These are phyloP conservation scores for Apodemus agrarius DNA, from an alignment of 2,797 vertebrate species.

Conservation along the genomic window DNA sequence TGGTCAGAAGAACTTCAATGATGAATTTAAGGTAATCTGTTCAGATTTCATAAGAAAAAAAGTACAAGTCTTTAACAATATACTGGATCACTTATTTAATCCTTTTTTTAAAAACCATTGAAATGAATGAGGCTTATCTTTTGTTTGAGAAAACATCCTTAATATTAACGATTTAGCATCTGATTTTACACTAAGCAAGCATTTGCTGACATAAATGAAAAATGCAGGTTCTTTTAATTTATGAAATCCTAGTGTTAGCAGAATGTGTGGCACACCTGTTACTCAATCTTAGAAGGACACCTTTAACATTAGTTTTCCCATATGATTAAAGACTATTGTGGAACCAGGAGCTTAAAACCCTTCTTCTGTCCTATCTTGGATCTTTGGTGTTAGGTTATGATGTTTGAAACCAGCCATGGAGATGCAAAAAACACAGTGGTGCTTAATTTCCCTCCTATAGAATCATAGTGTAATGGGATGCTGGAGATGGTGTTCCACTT, in stretches of 20 bases:
- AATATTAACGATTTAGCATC: slow-evolving; percentile 67
- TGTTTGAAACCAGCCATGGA: background rate
- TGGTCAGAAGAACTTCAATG: slow-evolving; percentile 5
- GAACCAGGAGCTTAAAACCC: slow-evolving; percentile 25
- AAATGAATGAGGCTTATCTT: slow-evolving; percentile 57
- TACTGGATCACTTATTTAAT: slow-evolving; percentile 11
- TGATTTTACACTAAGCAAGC: slow-evolving; percentile 49
- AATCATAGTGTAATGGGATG: background rate
- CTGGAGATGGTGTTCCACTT: background rate
- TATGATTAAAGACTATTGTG: slow-evolving; percentile 61
- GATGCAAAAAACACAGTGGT: background rate
- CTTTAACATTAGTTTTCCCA: slow-evolving; percentile 63
- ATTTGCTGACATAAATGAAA: slow-evolving; percentile 62
- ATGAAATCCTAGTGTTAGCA: slow-evolving; percentile 57
- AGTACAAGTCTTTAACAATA: background rate
- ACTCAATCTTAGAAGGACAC: slow-evolving; percentile 69
- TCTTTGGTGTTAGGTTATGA: background rate
- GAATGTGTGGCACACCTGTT: slow-evolving; percentile 66
- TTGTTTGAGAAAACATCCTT: slow-evolving; percentile 54
- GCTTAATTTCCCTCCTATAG: background rate
- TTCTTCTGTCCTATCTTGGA: background rate
- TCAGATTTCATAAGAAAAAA: slow-evolving; percentile 51
- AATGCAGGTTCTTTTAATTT: slow-evolving; percentile 76
- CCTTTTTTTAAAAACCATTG: slow-evolving; percentile 43
- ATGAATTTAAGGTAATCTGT: slow-evolving; percentile 32